Evolutionary conservation across 2,888 invertebrate species (phyloP).

Genomic region (Sympetrum striolatum): DNA sequence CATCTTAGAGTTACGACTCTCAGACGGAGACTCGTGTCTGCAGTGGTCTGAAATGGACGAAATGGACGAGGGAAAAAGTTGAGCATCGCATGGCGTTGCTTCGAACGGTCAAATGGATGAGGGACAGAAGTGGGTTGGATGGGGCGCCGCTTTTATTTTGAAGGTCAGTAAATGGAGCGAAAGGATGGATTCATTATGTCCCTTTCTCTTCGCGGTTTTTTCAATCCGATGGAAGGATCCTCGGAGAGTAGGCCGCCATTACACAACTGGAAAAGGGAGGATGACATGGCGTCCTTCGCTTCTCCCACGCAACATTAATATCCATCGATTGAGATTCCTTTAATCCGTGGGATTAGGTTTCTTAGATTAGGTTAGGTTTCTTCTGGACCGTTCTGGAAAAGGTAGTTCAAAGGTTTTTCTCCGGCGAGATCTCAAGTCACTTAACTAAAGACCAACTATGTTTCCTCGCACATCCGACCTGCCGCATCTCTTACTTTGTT

Average conservation of each 20-base stretch:
- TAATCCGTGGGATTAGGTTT: too few relatives aligned
- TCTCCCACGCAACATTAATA: neutral
- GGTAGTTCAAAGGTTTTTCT: neutral
- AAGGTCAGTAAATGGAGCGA: neutral
- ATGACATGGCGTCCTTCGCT: neutral
- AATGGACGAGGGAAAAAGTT: neutral
- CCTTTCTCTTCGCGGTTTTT: neutral
- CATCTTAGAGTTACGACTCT: neutral
- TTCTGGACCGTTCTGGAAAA: neutral
- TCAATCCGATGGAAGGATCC: neutral
- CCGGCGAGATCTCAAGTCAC: too few relatives aligned
- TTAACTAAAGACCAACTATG: too few relatives aligned
- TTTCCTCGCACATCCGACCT: too few relatives aligned
- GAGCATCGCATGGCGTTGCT: neutral
- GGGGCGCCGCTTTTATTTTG: neutral
- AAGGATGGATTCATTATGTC: neutral
- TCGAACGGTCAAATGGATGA: neutral
- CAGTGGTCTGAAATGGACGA: neutral
- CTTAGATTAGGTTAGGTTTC: neutral
- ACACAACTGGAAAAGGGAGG: neutral
- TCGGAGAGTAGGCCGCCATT: neutral
- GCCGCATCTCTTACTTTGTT: too few relatives aligned
- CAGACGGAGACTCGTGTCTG: neutral
- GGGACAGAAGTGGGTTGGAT: neutral
- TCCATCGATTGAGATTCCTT: neutral